phyloP scores from a whole-genome alignment of 2,888 invertebrate species.

The Halictus ligatus region DNA sequence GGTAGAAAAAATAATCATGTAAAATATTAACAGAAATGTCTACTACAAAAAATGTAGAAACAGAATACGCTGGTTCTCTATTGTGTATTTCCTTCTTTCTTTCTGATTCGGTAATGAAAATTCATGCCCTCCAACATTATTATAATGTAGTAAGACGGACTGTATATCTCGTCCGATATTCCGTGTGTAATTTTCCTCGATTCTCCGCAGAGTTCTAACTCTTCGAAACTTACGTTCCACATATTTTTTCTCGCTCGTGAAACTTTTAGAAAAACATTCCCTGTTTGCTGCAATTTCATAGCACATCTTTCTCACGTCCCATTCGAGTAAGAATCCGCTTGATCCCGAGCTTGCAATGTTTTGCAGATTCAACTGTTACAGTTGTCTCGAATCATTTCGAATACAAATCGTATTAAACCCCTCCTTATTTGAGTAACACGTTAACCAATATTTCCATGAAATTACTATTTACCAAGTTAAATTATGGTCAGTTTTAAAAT shows the following conservation, averaged over 20 bases:
- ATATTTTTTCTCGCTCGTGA: slow-evolving; percentile 10
- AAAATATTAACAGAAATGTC: neutral
- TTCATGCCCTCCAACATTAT: slow-evolving; percentile 13
- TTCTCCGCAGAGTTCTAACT: slow-evolving; percentile 23
- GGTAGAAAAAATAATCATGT: too few species aligned
- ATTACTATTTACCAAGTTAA: too few species aligned
- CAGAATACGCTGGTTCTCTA: neutral
- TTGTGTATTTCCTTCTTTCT: neutral
- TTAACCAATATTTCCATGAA: too few species aligned
- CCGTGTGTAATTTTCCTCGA: slow-evolving; percentile 26
- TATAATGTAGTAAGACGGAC: neutral
- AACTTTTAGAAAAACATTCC: slow-evolving; percentile 18
- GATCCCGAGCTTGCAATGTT: neutral
- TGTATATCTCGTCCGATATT: slow-evolving; percentile 2
- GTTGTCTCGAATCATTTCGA: too few species aligned
- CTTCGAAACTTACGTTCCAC: slow-evolving; percentile 7
- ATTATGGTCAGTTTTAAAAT: too few species aligned
- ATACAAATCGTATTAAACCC: too few species aligned
- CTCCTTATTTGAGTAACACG: too few species aligned
- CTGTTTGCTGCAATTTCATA: neutral
- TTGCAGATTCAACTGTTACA: neutral
- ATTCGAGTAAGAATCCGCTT: neutral
- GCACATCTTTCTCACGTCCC: neutral
- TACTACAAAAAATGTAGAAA: neutral
- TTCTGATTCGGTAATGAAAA: neutral